Evolutionary conservation across 92 coral and sea anemone genomes (phyloP), one percentile per base, ranked within the genome.

Genomic region (Galaxea fascicularis): DNA sequence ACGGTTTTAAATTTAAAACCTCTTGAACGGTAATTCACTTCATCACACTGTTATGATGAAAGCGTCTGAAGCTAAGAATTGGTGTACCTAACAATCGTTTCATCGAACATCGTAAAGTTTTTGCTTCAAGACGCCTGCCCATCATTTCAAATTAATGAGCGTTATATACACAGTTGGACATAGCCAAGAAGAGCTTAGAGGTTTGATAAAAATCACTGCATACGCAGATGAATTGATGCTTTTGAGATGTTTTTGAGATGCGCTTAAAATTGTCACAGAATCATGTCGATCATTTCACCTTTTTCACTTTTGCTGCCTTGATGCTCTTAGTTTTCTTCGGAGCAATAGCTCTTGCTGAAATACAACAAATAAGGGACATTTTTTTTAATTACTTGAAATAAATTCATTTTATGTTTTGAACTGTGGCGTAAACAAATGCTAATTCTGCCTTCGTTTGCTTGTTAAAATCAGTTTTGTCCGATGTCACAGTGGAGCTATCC

Each of bases 301-400:
- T 91, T 65, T 88, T 91, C 59, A 91, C 70, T 65, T 88, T 88
- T 52, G 92, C 92, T 28, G 95, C 95, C 60, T 91, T 88, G 53
- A 91, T 65, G 58, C 57, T 84, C 75, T 52, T 91, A 26, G 78
- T 69, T 74, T 91, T 91, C 90, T 91, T 91, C 57, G 95, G 95
- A 53, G 95, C 92, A 67, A 91, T 91, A 39, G 82, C 28, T 59
- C 90, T 80, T 54, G 92, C 95, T 91, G 31, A 59, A 66, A 12
- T 6, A 29, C 53, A 47, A 54, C 73, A 74, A 68, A 17, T 16
- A 5, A 77, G 69, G 3, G 39, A 0, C 5, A 28, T 16, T 52
- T 39, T 25, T 29, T 15, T 70, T 59, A 45, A 60, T 13, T 41
- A 35, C 6, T 35, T 35, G 41, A 35, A 35, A 35, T 35, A 35